phyloP scores from a whole-genome alignment of 1,140 invertebrate genomes.

The Saccostrea cuccullata region DNA sequence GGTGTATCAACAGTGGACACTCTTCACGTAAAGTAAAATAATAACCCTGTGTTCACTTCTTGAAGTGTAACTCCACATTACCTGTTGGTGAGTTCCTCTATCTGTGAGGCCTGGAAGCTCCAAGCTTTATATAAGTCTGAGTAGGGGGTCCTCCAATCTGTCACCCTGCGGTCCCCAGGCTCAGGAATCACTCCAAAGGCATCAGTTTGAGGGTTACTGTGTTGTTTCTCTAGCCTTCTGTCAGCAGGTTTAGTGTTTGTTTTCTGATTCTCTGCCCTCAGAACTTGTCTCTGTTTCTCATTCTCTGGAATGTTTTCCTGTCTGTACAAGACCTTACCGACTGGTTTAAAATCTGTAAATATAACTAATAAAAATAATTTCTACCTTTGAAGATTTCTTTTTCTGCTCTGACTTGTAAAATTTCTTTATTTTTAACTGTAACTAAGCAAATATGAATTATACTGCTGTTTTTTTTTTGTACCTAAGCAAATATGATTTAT shows the following conservation, averaged over 20 bases:
- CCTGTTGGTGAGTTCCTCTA: conserved; percentile 6
- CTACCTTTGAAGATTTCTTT: too few species aligned
- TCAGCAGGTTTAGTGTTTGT: neutral
- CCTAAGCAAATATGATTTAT: too few species aligned
- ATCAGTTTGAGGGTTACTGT: neutral
- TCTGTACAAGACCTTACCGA: neutral
- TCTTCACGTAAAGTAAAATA: too few species aligned
- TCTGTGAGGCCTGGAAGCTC: neutral
- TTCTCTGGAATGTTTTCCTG: neutral
- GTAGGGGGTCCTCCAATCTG: neutral
- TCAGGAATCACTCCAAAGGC: neutral
- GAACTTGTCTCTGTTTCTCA: neutral
- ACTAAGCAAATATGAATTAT: too few species aligned
- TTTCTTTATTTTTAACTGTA: too few species aligned
- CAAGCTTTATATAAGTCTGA: neutral
- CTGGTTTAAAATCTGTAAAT: neutral
- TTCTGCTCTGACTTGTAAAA: too few species aligned
- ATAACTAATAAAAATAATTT: too few species aligned
- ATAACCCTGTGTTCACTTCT: too few species aligned
- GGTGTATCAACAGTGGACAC: too few species aligned
- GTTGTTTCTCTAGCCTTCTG: neutral
- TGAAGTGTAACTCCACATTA: neutral
- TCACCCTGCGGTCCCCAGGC: neutral
- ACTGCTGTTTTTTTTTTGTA: too few species aligned
- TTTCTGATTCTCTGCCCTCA: neutral